phyloP scores from a whole-genome alignment of 1,140 invertebrate species.

The Bicyclus anynana region DNA sequence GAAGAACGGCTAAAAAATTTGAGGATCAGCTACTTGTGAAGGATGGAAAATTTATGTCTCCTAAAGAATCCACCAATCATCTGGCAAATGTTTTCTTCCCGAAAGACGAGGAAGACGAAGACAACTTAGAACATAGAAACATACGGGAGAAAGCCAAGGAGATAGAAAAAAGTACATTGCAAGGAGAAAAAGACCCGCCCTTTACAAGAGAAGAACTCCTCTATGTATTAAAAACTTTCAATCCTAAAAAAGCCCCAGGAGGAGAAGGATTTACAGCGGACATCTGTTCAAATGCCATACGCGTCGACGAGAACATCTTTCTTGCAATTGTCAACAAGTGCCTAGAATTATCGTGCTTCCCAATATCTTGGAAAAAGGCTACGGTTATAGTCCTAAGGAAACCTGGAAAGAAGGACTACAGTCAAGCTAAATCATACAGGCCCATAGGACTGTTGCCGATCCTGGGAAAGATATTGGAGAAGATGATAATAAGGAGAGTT shows the following conservation, averaged over 20 bases:
- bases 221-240: background rate
- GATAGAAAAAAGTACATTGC: no score
- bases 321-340: background rate
- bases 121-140: background rate
- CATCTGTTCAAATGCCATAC: background rate
- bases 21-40: background rate
- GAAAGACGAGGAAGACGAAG: background rate
- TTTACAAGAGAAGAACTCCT: background rate
- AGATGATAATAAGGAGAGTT: background rate
- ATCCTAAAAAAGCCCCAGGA: background rate
- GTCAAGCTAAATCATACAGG: background rate
- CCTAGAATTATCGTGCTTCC: background rate
- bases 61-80: background rate
- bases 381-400: slow-evolving; percentile 11
- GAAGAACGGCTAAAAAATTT: background rate
- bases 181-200: no score
- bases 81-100: background rate
- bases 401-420: background rate
- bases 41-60: background rate
- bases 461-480: slow-evolving; percentile 4
- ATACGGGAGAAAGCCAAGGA: background rate
- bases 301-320: background rate
- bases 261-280: background rate
- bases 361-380: background rate
- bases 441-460: background rate